Evolutionary conservation across 1,140 invertebrate genomes (phyloP), one percentile per base, ranked within the genome.

Genomic region (Cydia fagiglandana): DNA sequence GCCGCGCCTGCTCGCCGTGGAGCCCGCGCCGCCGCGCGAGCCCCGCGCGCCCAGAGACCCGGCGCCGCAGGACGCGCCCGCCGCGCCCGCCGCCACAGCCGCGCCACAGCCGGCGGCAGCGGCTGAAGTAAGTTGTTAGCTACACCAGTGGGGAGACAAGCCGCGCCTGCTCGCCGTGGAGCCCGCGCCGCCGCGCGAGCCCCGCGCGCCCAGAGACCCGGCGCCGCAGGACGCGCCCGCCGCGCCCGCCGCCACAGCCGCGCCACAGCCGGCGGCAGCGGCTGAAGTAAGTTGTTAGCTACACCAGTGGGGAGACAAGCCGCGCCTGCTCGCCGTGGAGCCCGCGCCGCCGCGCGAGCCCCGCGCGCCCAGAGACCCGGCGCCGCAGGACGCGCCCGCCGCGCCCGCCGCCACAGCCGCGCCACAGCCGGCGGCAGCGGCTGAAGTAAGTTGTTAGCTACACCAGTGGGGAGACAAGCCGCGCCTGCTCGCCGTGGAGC

Each of bases 1-100:
- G 83, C 89, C 87, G 73, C 84, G 85, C 34, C 78, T 89, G 78
- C 81, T 89, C 77, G 76, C 75, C 75, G 89, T 91, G 12, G 88
- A 91, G 83, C 87, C 87, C 30, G 88, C 88, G 76, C 86, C 86
- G 79, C 87, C 86, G 9, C 80, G 87, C 41, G 38, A 73, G 41
- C 68, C 81, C 74, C 74, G 74, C 56, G 28, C 0, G n/a, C n/a
- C 75, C 1, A 0, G 17, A 0, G 38, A 41, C 38, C 38, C 9
- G 38, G 38, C 38, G 73, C 20, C 50, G 45, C 50, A 64, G 64
- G 73, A 75, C 15, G 74, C 68, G 28, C 74, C 76, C 38, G 80
- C 73, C 34, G 34, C 4, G 15, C 50, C 41, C 28, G 64, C 9
- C 61, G 6, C 17, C n/a, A n/a, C n/a, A 76, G 73, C 64, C 38